Evolutionary conservation across 2,888 invertebrate species (phyloP).

Genomic region (Kryphioiulus occultus): DNA sequence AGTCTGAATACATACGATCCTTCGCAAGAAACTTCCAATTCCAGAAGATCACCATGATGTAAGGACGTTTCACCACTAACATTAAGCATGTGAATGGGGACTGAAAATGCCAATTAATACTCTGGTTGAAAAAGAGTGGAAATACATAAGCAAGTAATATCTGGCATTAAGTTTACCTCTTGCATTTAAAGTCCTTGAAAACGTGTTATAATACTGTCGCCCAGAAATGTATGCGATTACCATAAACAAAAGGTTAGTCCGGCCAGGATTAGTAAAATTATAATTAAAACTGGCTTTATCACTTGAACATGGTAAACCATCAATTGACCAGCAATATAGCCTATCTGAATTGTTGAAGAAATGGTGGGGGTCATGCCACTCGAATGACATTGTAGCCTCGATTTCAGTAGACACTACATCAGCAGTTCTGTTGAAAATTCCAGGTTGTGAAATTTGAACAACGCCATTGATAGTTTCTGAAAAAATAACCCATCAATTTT

Average conservation of each 20-base stretch:
- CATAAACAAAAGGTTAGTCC: slow-evolving; percentile 9
- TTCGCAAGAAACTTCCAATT: slow-evolving; percentile 72
- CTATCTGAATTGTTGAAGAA: slow-evolving; percentile 20
- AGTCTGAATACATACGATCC: slow-evolving; percentile 68
- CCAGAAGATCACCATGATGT: slow-evolving; percentile 79
- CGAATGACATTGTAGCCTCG: slow-evolving; percentile 33
- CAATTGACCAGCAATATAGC: slow-evolving; percentile 41
- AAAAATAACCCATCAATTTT: background rate
- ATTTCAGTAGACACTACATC: slow-evolving; percentile 21
- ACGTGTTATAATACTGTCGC: background rate
- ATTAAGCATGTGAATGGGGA: slow-evolving; percentile 74
- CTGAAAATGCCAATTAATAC: slow-evolving; percentile 59
- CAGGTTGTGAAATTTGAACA: slow-evolving; percentile 32
- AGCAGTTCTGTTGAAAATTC: background rate
- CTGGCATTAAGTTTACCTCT: slow-evolving; percentile 3
- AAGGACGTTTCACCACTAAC: slow-evolving; percentile 82
- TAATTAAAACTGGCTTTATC: background rate
- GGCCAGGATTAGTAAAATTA: slow-evolving; percentile 41
- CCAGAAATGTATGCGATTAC: background rate
- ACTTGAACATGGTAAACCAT: background rate
- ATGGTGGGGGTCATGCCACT: slow-evolving; percentile 39
- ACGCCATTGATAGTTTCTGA: slow-evolving; percentile 40
- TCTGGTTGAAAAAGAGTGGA: background rate
- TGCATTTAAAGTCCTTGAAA: slow-evolving; percentile 1
- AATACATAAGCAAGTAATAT: background rate